Conservation (phyloP, 30 jellyfish, hydroid and myxozoan genomes). For the Turritopsis dohrnii region DNA sequence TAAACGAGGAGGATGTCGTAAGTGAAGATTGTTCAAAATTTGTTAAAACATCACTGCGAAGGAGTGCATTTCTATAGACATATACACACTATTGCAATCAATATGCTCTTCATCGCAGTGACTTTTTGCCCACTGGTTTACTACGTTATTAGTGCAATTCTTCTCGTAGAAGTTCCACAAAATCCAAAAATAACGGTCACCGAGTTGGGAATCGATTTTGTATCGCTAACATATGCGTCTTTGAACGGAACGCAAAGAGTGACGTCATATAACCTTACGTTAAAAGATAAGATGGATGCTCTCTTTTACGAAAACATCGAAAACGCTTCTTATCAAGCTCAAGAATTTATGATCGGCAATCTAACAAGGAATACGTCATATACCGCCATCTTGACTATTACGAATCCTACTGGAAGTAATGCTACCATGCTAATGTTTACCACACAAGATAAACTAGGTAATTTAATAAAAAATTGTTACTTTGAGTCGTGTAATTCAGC, state of each 20-base stretch:
- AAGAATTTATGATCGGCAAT: neutral
- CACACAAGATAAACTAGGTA: neutral
- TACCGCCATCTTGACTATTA: neutral
- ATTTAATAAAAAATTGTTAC: too few relatives aligned
- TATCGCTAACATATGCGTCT: neutral
- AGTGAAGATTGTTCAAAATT: neutral
- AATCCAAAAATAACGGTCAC: neutral
- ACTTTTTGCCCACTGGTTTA: too few relatives aligned
- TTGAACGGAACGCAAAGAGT: neutral
- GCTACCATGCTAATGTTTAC: neutral
- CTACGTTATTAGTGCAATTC: neutral
- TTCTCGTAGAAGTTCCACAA: neutral
- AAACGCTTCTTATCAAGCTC: neutral
- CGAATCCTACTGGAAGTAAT: neutral
- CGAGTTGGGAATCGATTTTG: neutral
- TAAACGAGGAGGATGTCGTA: constrained; percentile 6
- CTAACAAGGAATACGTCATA: neutral
- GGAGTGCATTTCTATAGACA: too few relatives aligned
- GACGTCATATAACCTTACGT: neutral
- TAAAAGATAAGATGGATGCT: neutral
- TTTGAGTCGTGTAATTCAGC: too few relatives aligned
- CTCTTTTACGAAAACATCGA: neutral
- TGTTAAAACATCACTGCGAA: too few relatives aligned
- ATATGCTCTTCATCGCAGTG: too few relatives aligned
- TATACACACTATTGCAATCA: too few relatives aligned